Base-by-base conservation (phyloP, 1,140 invertebrate species). In the Anthonomus grandis region DNA sequence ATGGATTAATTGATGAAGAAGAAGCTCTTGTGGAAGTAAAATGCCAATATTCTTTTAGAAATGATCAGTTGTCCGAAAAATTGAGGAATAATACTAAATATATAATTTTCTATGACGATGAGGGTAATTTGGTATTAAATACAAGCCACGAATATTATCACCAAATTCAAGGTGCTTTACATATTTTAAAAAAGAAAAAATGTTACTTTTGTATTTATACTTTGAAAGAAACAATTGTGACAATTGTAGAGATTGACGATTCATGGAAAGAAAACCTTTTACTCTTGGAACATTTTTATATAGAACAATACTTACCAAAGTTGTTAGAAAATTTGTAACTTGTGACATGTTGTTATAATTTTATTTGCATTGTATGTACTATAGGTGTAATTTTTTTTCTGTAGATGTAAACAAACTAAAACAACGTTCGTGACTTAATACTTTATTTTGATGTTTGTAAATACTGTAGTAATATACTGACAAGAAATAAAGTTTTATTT, bases 11-110 rank as follows among this genome's bases (percentile, higher is more conserved):
- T 38, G 57, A 34, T 21, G n/a, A n/a, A n/a, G 53, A 64, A n/a
- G 57, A 66, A 17, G 51, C 45, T 6, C 31, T 63, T 36, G 46
- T 63, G 15, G 65, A 67, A 59, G 49, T 63, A 8, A 65, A 65
- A 50, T 67, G 61, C 45, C 63, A 60, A 22, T 67, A 56, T 59
- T 25, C 54, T n/a, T 56, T 31, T 21, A 41, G 54, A 56, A 55
- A 63, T 59, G 53, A 50, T 17, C 10, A 37, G 15, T 50, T 60
- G 25, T 37, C 25, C 10, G 22, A 60, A 37, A 46, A 42, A 48
- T 24, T 52, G 23, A 52, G 55, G 41, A 48, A 42, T 31, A n/a
- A 57, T 12, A 41, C 50, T 47, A 63, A 45, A 25, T 63, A 63
- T 44, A 53, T 63, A 36, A 57, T 57, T 41, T 57, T 17, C 25